A percentile compares a stretch with the other conserved stretches of the same genome.
Conservation (phyloP, 2,113 vertebrate species). For the Pseudolaguvia tuberculata region DNA sequence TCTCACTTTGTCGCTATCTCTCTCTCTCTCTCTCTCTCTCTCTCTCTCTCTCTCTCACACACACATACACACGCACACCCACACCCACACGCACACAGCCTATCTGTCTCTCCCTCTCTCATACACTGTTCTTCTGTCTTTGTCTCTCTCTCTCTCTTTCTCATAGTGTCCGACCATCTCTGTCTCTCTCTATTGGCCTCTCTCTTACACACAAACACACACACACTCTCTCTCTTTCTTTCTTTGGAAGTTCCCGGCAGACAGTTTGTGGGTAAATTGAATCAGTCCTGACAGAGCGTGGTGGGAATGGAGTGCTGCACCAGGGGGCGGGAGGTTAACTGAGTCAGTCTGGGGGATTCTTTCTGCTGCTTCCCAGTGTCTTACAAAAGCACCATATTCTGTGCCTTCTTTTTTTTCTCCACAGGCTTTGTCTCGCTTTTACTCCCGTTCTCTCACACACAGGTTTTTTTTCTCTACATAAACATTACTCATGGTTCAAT, state of each 20-base stretch:
- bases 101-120: neutral
- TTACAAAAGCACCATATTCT: no score
- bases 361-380: conserved; percentile 33
- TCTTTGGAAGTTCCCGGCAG: conserved; percentile 38
- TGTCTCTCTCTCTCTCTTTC: neutral
- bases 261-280: conserved; percentile 53
- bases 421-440: conserved; percentile 5
- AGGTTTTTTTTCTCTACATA: neutral
- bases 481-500: conserved; percentile 27
- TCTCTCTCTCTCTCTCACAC: no score
- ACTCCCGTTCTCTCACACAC: conserved; percentile 8
- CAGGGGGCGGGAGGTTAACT: conserved; percentile 53
- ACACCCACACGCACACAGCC: neutral
- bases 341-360: conserved; percentile 54
- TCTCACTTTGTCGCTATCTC: no score
- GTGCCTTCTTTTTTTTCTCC: no score
- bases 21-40: conserved; percentile 3
- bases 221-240: neutral
- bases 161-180: neutral
- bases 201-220: no score
- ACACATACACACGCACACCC: neutral
- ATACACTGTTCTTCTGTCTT: neutral
- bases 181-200: neutral
- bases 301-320: conserved; percentile 44
- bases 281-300: conserved; percentile 47